A percentile compares a stretch with the other conserved stretches of the same genome.
Conservation (phyloP, 2,888 invertebrate species). For the Ectemnius lituratus region DNA sequence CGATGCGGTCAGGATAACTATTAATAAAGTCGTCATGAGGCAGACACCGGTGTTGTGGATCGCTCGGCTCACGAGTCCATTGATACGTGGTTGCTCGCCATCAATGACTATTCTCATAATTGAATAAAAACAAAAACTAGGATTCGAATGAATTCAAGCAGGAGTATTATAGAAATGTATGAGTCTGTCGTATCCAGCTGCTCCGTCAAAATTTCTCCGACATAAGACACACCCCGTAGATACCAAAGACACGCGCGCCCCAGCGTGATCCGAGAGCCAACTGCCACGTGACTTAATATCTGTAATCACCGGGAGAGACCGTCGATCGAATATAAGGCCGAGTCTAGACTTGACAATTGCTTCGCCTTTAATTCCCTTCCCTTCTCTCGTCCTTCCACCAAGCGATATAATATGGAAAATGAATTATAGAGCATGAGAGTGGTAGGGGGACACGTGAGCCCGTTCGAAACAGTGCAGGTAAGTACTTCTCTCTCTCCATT, state of each 20-base stretch:
- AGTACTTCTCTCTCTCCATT: too few species aligned
- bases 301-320: too few species aligned
- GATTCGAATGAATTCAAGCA: too few species aligned
- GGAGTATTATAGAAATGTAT: too few species aligned
- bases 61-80: constrained; percentile 58
- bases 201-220: not conserved
- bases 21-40: constrained; percentile 63
- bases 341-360: too few species aligned
- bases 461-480: constrained; percentile 6
- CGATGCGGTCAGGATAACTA: constrained; percentile 55
- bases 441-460: constrained; percentile 25
- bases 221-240: constrained; percentile 16
- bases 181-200: too few species aligned
- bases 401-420: not conserved
- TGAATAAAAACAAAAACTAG: too few species aligned
- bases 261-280: constrained; percentile 34
- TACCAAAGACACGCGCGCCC: constrained; percentile 19
- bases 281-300: constrained; percentile 23
- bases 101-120: too few species aligned
- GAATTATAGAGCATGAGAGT: constrained; percentile 14
- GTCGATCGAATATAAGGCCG: too few species aligned
- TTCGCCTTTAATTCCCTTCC: too few species aligned
- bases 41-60: constrained; percentile 29
- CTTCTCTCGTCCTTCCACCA: too few species aligned
- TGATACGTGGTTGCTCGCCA: constrained; percentile 29